A percentile compares a stretch with the other conserved stretches of the same genome.
These are phyloP conservation scores for Bursaphelenchus mucronatus DNA, from an alignment of 1,140 invertebrate species.

Conservation along the genomic window DNA sequence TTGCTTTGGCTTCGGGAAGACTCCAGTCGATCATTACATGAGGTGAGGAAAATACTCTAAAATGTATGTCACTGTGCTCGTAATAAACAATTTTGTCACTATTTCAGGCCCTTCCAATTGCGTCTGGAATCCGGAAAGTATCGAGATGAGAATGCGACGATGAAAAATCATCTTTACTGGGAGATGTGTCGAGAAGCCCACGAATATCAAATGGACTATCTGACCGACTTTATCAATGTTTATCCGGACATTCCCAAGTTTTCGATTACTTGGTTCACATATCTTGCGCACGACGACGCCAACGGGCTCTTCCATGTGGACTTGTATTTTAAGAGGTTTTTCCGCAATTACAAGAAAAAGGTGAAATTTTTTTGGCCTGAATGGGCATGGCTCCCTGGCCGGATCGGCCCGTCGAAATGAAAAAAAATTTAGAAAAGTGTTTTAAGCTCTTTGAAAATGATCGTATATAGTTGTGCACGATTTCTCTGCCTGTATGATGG, in stretches of 20 bases:
- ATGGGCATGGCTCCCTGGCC: background rate
- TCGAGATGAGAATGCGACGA: background rate
- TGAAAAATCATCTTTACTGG: conserved; percentile 3
- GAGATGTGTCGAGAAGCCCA: conserved; percentile 12
- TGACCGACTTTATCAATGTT: conserved; percentile 9
- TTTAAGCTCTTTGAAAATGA: too few relatives aligned
- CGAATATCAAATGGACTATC: conserved; percentile 8
- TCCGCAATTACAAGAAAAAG: conserved; percentile 20
- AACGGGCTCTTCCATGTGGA: conserved; percentile 9
- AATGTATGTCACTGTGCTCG: too few relatives aligned
- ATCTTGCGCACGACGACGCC: conserved; percentile 12
- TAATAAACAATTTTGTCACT: background rate
- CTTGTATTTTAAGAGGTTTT: conserved; percentile 4
- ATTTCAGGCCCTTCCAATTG: conserved; percentile 12
- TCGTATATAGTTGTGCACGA: too few relatives aligned
- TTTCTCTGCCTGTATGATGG: too few relatives aligned
- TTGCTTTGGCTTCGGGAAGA: conserved; percentile 26
- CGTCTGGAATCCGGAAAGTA: background rate
- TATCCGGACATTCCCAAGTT: conserved; percentile 15
- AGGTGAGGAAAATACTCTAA: conserved; percentile 10
- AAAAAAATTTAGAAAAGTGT: too few relatives aligned
- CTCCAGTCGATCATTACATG: conserved; percentile 34
- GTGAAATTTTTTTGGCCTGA: background rate
- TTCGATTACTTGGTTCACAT: conserved; percentile 12
- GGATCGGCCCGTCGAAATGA: background rate